These are phyloP conservation scores for Eretmochelys imbricata DNA, from an alignment of 2,113 vertebrate genomes.

Conservation along the genomic window DNA sequence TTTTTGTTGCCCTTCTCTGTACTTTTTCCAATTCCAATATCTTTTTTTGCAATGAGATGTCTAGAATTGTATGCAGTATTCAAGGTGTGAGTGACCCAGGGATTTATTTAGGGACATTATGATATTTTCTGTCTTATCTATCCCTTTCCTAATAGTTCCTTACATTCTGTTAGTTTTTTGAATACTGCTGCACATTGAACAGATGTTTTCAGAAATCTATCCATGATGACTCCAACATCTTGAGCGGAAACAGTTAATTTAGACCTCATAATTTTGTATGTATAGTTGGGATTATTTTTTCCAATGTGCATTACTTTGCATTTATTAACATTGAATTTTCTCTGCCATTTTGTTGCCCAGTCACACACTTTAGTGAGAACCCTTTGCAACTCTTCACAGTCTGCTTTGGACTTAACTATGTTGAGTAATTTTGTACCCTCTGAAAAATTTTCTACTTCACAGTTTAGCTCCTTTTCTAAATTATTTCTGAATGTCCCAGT, in stretches of 20 bases:
- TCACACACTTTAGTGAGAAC: background rate
- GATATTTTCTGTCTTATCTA: background rate
- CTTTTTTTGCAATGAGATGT: background rate
- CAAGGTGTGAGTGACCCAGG: background rate
- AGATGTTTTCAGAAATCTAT: background rate
- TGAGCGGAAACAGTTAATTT: background rate
- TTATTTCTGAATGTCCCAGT: background rate
- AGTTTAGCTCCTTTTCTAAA: background rate
- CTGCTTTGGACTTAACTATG: background rate
- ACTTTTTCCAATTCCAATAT: background rate
- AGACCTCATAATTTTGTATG: background rate
- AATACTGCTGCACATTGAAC: background rate
- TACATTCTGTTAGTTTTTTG: background rate
- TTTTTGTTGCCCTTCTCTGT: background rate
- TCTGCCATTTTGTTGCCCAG: background rate
- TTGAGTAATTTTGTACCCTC: background rate
- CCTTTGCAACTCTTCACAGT: background rate
- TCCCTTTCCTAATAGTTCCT: background rate
- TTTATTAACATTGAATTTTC: background rate
- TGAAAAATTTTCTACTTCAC: background rate
- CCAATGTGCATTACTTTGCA: too few relatives aligned
- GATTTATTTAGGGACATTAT: background rate
- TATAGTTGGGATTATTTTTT: background rate
- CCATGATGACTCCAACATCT: background rate
- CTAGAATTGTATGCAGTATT: background rate